These are phyloP conservation scores for Rachycentron canadum DNA, from an alignment of 2,797 vertebrate species.

Conservation along the genomic window DNA sequence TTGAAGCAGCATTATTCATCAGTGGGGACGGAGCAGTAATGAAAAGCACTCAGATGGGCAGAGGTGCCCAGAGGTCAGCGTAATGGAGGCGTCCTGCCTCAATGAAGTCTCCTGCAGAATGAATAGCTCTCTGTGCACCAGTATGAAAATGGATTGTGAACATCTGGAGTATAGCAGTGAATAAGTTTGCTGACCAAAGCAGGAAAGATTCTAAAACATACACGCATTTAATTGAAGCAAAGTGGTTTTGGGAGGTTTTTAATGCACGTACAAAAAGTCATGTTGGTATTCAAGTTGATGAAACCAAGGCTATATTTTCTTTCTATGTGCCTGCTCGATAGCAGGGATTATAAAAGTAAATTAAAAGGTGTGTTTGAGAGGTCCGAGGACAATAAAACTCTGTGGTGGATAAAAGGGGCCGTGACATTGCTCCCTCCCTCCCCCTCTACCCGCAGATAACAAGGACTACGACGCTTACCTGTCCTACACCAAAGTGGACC, in stretches of 20 bases:
- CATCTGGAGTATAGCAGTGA: conserved; percentile 30
- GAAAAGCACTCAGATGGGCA: conserved; percentile 71
- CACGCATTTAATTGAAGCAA: conserved; percentile 46
- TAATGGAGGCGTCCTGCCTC: conserved; percentile 63
- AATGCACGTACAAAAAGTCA: conserved; percentile 6
- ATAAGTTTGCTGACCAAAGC: conserved; percentile 56
- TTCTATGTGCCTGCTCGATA: conserved; percentile 11
- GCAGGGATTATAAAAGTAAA: conserved; percentile 15
- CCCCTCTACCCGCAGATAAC: conserved; percentile 88
- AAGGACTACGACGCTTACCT: conserved; percentile 98
- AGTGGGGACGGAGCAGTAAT: conserved; percentile 64
- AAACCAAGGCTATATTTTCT: conserved; percentile 24
- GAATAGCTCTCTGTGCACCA: conserved; percentile 42
- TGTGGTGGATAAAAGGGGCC: conserved; percentile 88
- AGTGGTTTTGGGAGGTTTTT: conserved; percentile 44
- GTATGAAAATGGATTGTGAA: conserved; percentile 54
- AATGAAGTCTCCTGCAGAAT: conserved; percentile 52
- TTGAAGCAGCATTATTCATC: conserved; percentile 65
- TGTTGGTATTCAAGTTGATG: conserved; percentile 17
- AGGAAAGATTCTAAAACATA: conserved; percentile 52
- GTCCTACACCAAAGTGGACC: conserved; percentile 99
- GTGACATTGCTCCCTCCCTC: conserved; percentile 87
- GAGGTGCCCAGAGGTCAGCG: conserved; percentile 67
- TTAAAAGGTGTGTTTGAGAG: conserved; percentile 17
- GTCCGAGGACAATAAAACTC: conserved; percentile 19